These are phyloP conservation scores for Hexactinellida sp. DNA, from an alignment of 37 sponge, comb jelly and placozoan genomes.

Conservation along the genomic window DNA sequence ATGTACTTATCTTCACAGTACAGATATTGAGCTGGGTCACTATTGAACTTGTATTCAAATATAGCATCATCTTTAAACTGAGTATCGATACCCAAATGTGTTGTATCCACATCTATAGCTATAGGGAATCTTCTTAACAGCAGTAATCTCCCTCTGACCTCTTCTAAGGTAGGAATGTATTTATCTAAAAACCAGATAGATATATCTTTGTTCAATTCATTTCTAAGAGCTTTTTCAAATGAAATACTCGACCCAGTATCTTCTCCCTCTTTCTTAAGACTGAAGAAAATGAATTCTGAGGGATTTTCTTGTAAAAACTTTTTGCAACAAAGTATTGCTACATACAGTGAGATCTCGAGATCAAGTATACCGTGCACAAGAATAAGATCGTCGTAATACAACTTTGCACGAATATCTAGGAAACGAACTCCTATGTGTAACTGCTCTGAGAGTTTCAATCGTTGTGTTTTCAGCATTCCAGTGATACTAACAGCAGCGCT, in stretches of 20 bases:
- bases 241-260: background rate
- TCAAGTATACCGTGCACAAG: background rate
- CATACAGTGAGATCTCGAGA: background rate
- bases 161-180: background rate
- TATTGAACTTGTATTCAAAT: background rate
- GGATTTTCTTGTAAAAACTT: background rate
- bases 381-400: background rate
- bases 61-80: background rate
- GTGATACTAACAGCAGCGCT: background rate
- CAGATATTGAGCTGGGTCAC: background rate
- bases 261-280: background rate
- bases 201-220: background rate
- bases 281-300: background rate
- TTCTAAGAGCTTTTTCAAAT: background rate
- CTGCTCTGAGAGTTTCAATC: background rate
- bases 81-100: background rate
- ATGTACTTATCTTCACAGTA: background rate
- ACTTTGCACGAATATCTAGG: background rate
- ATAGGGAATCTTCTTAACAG: background rate
- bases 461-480: background rate
- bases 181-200: background rate
- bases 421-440: background rate
- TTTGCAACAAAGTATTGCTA: background rate
- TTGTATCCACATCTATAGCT: background rate
- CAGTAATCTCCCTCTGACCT: background rate